phyloP scores from a whole-genome alignment of 1,140 invertebrate species.

The Eumeta japonica region DNA sequence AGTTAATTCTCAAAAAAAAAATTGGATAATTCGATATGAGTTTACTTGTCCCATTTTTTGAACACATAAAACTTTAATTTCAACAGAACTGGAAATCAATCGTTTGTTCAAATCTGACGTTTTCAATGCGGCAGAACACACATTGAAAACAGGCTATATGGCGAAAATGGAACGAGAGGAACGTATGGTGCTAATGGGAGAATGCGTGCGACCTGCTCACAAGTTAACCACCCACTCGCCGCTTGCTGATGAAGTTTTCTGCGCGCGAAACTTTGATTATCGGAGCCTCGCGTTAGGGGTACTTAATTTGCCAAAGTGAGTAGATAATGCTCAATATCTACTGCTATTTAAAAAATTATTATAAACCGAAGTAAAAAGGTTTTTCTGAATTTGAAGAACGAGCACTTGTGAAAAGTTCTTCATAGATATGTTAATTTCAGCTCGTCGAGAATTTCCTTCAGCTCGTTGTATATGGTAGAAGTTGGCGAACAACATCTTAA shows the following conservation, averaged over 20 bases:
- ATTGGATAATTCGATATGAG: too few species aligned
- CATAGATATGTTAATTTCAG: too few species aligned
- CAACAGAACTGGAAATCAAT: constrained; percentile 61
- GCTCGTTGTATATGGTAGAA: too few species aligned
- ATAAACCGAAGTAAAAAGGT: too few species aligned
- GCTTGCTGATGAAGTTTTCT: constrained; percentile 47
- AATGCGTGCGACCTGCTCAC: constrained; percentile 34
- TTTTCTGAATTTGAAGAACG: too few species aligned
- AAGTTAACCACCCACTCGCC: constrained; percentile 39
- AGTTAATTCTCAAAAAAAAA: too few species aligned
- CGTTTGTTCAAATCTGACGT: constrained; percentile 61
- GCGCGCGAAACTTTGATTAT: constrained; percentile 38
- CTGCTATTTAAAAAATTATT: too few species aligned
- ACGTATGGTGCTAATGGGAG: constrained; percentile 27
- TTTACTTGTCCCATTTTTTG: too few species aligned
- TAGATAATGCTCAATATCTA: constrained; percentile 5
- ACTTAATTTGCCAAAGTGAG: constrained; percentile 37
- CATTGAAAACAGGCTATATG: constrained; percentile 24
- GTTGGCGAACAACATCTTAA: too few species aligned
- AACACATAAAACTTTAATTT: constrained; percentile 6
- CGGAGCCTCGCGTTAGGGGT: constrained; percentile 40
- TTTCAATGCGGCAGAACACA: constrained; percentile 57
- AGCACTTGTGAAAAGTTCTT: too few species aligned
- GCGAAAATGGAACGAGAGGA: constrained; percentile 35
- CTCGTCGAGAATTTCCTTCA: too few species aligned